Conservation (phyloP, 2,888 invertebrate genomes). For the Leptarthrus brevirostris region DNA sequence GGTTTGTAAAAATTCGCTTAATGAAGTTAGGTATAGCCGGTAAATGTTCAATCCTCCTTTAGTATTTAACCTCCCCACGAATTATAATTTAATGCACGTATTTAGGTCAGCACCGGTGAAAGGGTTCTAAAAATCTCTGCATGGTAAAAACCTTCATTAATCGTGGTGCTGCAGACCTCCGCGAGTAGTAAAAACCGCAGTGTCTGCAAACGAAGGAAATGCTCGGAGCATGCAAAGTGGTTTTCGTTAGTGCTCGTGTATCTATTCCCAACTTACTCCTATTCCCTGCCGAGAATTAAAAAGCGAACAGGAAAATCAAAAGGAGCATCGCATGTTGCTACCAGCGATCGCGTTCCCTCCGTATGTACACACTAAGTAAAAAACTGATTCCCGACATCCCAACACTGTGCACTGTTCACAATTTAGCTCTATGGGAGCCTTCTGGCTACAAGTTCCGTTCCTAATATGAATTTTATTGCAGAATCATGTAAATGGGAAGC, state of each 20-base stretch:
- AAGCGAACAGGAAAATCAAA: conserved; percentile 25
- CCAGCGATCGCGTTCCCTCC: conserved; percentile 1
- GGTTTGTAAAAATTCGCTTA: conserved; percentile 9
- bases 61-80: not conserved
- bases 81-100: conserved; percentile 5
- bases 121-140: conserved; percentile 2
- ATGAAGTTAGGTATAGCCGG: conserved; percentile 12
- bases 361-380: not conserved
- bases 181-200: not conserved
- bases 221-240: conserved; percentile 22
- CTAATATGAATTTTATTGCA: conserved; percentile 48
- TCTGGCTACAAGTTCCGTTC: conserved; percentile 26
- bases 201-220: conserved; percentile 12
- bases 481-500: conserved; percentile 44
- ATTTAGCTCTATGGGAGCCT: conserved; percentile 13
- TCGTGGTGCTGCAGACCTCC: conserved; percentile 16
- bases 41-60: not conserved
- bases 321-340: conserved; percentile 18
- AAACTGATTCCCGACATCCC: not conserved
- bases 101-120: conserved; percentile 5
- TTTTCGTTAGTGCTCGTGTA: conserved; percentile 10
- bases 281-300: not conserved
- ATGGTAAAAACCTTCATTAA: conserved; percentile 28
- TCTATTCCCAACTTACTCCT: not conserved
- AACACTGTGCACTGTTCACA: not conserved